These are phyloP conservation scores for roundworm (Caenorhabditis elegans) DNA, from an alignment of 1,140 invertebrate genomes.

Conservation along the genomic window DNA sequence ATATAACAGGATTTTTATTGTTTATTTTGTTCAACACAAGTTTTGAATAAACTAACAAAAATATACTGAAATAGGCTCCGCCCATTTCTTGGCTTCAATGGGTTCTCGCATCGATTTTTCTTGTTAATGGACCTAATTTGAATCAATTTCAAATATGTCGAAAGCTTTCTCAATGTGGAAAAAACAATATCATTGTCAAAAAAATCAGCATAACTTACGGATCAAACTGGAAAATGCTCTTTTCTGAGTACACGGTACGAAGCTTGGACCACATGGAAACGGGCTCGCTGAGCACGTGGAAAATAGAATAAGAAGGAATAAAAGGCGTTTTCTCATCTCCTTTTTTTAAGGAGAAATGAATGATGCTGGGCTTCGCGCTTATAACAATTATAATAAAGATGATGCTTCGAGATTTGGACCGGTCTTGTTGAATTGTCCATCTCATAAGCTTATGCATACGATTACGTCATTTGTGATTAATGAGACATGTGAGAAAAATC, in stretches of 20 bases:
- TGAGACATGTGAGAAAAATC: too few species aligned
- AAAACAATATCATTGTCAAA: background rate
- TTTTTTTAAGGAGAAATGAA: slow-evolving; percentile 14
- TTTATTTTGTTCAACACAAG: too few species aligned
- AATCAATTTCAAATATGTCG: too few species aligned
- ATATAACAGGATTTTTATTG: too few species aligned
- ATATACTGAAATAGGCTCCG: too few species aligned
- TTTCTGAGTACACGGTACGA: slow-evolving; percentile 52
- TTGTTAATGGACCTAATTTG: too few species aligned
- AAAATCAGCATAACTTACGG: background rate
- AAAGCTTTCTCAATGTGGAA: too few species aligned
- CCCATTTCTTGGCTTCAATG: too few species aligned
- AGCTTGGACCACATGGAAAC: slow-evolving; percentile 60
- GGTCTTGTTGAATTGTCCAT: slow-evolving; percentile 25
- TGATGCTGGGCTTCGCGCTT: slow-evolving; percentile 8
- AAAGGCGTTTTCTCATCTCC: slow-evolving; percentile 1
- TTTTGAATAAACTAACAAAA: too few species aligned
- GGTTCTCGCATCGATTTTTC: too few species aligned
- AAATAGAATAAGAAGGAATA: background rate
- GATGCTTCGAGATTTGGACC: slow-evolving; percentile 26
- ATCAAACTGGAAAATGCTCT: slow-evolving; percentile 37
- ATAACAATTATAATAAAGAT: slow-evolving; percentile 33
- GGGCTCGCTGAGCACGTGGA: slow-evolving; percentile 41
- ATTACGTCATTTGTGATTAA: slow-evolving; percentile 5
- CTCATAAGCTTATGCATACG: background rate